Evolutionary conservation across 2,113 vertebrate species (phyloP).

Genomic region (Chinchilla lanigera): DNA sequence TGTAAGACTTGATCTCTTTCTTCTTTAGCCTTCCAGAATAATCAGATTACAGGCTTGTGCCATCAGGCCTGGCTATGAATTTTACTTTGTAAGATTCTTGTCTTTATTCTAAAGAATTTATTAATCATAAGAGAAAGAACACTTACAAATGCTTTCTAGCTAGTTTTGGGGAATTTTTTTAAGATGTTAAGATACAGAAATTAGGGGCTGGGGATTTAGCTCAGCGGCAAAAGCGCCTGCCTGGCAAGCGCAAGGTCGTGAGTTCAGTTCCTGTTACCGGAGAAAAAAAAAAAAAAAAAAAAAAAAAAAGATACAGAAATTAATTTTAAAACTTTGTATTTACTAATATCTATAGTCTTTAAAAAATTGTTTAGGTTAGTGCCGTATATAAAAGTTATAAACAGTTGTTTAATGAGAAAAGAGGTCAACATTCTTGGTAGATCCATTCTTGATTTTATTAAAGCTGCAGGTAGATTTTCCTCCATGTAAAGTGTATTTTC

Average conservation of each 20-base stretch:
- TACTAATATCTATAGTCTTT: neutral
- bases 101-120: constrained; percentile 37
- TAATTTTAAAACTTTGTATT: constrained; percentile 18
- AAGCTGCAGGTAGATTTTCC: neutral
- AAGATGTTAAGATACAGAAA: neutral
- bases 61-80: neutral
- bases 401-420: constrained; percentile 32
- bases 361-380: constrained; percentile 55
- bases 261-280: too few relatives aligned
- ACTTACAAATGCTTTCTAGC: constrained; percentile 45
- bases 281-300: too few relatives aligned
- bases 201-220: too few relatives aligned
- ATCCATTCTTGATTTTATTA: constrained; percentile 32
- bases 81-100: neutral
- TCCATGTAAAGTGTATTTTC: constrained; percentile 57
- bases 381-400: constrained; percentile 42
- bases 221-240: too few relatives aligned
- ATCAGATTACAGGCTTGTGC: neutral
- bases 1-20: neutral
- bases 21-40: neutral
- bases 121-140: neutral
- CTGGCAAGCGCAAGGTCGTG: too few relatives aligned
- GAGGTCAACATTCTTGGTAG: neutral
- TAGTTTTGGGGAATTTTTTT: neutral
- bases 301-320: neutral